Percentiles rank a stretch among this genome's conserved stretches.
phyloP scores from a whole-genome alignment of 2,888 invertebrate genomes.

The Cataglyphis livida region DNA sequence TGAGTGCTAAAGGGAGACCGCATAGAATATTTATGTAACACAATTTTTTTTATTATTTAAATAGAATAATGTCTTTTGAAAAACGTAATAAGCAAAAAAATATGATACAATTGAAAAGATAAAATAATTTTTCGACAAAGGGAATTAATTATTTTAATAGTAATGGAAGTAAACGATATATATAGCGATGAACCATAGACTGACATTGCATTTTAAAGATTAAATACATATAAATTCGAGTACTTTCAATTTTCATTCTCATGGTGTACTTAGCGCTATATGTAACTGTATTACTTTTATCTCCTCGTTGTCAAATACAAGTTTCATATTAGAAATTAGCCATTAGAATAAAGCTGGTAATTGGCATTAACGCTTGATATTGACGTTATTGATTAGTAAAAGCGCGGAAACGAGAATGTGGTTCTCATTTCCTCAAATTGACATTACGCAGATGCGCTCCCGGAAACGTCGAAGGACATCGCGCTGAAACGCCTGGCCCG shows the following conservation, averaged over 20 bases:
- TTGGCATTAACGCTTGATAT: not conserved
- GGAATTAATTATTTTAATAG: not conserved
- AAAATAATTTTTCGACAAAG: not conserved
- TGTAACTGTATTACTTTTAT: not conserved
- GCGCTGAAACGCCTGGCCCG: conserved; percentile 76
- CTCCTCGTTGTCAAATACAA: not conserved
- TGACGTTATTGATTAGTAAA: not conserved
- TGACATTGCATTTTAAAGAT: not conserved
- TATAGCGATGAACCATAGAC: not conserved
- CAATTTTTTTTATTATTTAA: not conserved
- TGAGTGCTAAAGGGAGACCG: not conserved
- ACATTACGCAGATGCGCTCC: conserved; percentile 74
- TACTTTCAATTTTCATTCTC: not conserved
- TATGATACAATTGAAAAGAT: not conserved
- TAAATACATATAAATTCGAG: not conserved
- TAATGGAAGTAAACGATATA: not conserved
- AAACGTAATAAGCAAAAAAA: not conserved
- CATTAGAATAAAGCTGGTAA: conserved; percentile 2
- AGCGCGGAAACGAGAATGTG: not conserved
- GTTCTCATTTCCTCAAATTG: not conserved
- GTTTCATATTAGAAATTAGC: not conserved
- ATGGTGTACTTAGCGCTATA: not conserved
- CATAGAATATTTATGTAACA: not conserved
- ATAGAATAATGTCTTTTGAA: not conserved
- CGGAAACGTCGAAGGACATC: conserved; percentile 74